Evolutionary conservation across 2,888 invertebrate species (phyloP).

Genomic region (Epinotia bilunana): DNA sequence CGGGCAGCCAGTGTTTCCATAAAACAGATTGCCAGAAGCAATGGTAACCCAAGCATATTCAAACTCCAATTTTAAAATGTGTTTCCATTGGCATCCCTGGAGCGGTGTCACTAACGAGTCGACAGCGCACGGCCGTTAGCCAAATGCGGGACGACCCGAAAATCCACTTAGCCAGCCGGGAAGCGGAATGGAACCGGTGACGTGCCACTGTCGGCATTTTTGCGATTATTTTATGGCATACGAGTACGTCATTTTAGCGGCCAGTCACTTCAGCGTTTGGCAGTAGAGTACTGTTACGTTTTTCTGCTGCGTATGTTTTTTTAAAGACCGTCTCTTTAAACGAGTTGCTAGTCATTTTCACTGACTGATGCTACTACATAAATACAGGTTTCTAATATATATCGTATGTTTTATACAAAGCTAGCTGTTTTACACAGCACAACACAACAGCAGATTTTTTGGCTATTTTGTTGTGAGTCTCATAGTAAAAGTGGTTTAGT

Average conservation of each 20-base stretch:
- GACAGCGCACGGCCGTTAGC: conserved; percentile 75
- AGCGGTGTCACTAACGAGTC: conserved; percentile 68
- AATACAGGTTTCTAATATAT: no score
- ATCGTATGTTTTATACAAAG: no score
- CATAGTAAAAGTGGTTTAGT: no score
- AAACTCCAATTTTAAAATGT: conserved; percentile 16
- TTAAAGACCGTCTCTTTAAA: background rate
- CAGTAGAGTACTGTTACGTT: background rate
- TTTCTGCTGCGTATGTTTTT: background rate
- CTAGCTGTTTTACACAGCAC: no score
- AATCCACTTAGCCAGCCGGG: conserved; percentile 76
- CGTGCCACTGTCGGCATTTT: conserved; percentile 31
- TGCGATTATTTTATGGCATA: conserved; percentile 28
- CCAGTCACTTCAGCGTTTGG: background rate
- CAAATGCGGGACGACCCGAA: conserved; percentile 76
- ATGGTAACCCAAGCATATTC: conserved; percentile 7
- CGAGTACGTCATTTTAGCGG: conserved; percentile 35
- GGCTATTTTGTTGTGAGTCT: no score
- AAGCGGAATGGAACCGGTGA: conserved; percentile 50
- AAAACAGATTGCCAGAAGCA: background rate
- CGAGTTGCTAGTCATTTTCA: background rate
- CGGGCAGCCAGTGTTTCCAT: background rate
- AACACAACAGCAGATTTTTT: no score
- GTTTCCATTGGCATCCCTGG: conserved; percentile 54
- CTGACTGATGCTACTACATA: background rate